Conservation (phyloP, 1,140 invertebrate genomes). For the Eurosta solidaginis region DNA sequence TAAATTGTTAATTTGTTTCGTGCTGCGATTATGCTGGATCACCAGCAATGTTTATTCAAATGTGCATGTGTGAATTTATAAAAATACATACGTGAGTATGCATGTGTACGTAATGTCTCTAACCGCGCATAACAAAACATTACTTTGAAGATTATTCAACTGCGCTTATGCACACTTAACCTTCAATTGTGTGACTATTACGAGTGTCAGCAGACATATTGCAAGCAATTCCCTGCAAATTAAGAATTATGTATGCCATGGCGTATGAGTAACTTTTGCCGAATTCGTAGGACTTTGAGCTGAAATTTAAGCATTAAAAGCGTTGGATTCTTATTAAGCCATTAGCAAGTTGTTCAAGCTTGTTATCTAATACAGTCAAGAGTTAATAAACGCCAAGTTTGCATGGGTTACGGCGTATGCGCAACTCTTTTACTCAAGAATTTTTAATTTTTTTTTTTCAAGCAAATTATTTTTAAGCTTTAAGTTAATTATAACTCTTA, state of each 20-base stretch:
- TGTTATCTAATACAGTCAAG: too few relatives aligned
- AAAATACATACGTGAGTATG: not conserved
- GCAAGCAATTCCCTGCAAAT: not conserved
- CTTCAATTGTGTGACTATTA: not conserved
- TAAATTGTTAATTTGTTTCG: conserved; percentile 26
- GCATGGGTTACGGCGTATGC: not conserved
- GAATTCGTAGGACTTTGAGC: not conserved
- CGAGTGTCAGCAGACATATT: not conserved
- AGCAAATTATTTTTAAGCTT: too few relatives aligned
- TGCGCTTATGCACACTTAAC: not conserved
- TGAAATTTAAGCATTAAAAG: too few relatives aligned
- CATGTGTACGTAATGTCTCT: not conserved
- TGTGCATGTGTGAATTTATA: not conserved
- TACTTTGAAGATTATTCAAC: not conserved
- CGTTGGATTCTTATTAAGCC: too few relatives aligned
- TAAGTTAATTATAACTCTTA: too few relatives aligned
- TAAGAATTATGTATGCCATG: not conserved
- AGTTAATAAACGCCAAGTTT: too few relatives aligned
- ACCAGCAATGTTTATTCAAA: not conserved
- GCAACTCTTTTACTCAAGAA: not conserved
- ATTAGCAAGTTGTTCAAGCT: too few relatives aligned
- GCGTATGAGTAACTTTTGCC: not conserved
- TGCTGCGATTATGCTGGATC: conserved; percentile 21
- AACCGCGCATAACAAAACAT: not conserved
- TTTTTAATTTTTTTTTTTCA: too few relatives aligned